A percentile compares a stretch with the other conserved stretches of the same genome.
These are phyloP conservation scores for Xestia ashworthii DNA, from an alignment of 2,888 invertebrate species.

Conservation along the genomic window DNA sequence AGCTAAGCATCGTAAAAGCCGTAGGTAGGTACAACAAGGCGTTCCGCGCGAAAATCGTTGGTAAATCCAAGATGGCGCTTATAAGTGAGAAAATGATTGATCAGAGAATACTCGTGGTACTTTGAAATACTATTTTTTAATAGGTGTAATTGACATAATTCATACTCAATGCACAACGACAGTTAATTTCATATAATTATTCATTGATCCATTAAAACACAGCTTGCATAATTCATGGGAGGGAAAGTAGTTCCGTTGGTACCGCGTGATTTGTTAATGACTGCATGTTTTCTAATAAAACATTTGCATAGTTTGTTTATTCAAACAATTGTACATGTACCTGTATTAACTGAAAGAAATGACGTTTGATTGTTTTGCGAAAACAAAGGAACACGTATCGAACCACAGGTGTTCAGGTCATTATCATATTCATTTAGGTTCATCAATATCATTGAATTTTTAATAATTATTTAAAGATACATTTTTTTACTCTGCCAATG, in stretches of 20 bases:
- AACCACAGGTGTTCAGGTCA: not conserved
- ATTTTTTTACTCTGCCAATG: not conserved
- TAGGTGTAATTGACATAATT: constrained; percentile 31
- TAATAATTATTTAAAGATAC: not conserved
- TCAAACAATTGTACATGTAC: constrained; percentile 19
- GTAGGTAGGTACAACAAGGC: not conserved
- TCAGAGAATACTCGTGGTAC: not conserved
- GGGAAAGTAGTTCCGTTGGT: constrained; percentile 65
- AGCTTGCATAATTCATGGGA: constrained; percentile 65
- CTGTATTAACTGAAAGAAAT: not conserved
- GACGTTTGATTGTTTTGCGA: constrained; percentile 4
- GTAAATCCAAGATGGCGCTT: constrained; percentile 35
- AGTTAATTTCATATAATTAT: constrained; percentile 56
- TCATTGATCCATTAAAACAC: constrained; percentile 63
- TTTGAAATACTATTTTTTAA: constrained; percentile 18
- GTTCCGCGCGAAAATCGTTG: constrained; percentile 14
- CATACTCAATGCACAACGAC: constrained; percentile 34
- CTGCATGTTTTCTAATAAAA: constrained; percentile 63
- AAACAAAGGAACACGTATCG: not conserved
- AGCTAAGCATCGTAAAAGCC: constrained; percentile 6
- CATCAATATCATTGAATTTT: not conserved
- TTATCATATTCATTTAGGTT: constrained; percentile 11
- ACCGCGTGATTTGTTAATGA: constrained; percentile 56
- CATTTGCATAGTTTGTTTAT: constrained; percentile 50
- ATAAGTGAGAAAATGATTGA: constrained; percentile 13